Conservation (phyloP, 2,888 invertebrate species). For the Drosophila histrio region DNA sequence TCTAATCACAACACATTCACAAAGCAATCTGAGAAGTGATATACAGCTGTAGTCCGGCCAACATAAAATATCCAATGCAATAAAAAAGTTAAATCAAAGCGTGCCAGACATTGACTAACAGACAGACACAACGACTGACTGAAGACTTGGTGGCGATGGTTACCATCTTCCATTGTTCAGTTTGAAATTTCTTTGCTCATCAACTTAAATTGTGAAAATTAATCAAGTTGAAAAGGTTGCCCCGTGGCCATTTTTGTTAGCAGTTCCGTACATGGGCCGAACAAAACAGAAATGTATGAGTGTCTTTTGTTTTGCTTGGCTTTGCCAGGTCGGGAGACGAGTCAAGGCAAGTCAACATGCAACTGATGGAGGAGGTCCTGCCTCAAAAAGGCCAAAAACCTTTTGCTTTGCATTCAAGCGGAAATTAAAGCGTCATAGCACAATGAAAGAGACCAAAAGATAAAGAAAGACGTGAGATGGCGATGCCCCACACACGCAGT, state of each 20-base stretch:
- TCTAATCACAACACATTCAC: conserved; percentile 72
- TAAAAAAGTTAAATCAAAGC: conserved; percentile 53
- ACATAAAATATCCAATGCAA: conserved; percentile 34
- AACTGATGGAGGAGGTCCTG: conserved; percentile 31
- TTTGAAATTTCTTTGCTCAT: conserved; percentile 62
- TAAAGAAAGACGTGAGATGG: conserved; percentile 3
- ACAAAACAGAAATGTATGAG: conserved; percentile 16
- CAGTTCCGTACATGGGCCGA: conserved; percentile 39
- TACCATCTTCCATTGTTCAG: conserved; percentile 42
- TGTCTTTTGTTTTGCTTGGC: conserved; percentile 56
- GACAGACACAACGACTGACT: conserved; percentile 14
- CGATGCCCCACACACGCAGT: conserved; percentile 40
- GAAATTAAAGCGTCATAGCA: conserved; percentile 69
- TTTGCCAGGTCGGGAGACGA: conserved; percentile 48
- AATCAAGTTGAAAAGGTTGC: conserved; percentile 79
- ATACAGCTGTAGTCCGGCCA: conserved; percentile 19
- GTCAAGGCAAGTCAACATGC: conserved; percentile 68
- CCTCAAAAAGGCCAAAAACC: conserved; percentile 43
- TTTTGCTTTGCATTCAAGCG: conserved; percentile 78
- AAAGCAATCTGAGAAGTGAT: conserved; percentile 54
- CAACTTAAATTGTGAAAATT: conserved; percentile 77
- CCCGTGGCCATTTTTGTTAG: conserved; percentile 25
- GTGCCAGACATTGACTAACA: conserved; percentile 19
- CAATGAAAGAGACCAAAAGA: conserved; percentile 13
- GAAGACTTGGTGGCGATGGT: conserved; percentile 13